These are phyloP conservation scores for Amniataba percoides DNA, from an alignment of 2,797 vertebrate genomes.

Conservation along the genomic window DNA sequence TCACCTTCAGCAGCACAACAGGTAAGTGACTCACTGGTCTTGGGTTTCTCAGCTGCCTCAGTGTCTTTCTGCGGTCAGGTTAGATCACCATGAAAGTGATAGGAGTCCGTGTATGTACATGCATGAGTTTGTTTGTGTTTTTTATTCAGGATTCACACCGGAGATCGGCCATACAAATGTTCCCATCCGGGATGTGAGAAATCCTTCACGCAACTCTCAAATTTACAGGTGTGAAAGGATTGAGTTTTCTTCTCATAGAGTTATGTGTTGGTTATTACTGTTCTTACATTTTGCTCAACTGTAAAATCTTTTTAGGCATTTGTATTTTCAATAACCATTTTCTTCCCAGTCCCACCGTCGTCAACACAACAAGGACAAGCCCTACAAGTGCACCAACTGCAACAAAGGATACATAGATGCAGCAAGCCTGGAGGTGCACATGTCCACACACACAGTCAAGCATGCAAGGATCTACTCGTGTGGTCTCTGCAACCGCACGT, in stretches of 20 bases:
- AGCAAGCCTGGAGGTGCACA: conserved; percentile 94
- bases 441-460: conserved; percentile 98
- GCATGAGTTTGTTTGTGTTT: conserved; percentile 36
- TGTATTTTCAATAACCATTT: neutral
- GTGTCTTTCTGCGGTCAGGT: conserved; percentile 18
- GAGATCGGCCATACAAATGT: conserved; percentile 98
- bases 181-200: conserved; percentile 97
- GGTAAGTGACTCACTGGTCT: conserved; percentile 84
- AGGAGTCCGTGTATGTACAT: conserved; percentile 24
- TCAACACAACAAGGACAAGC: conserved; percentile 99
- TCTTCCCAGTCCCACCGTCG: conserved; percentile 94
- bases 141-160: conserved; percentile 94
- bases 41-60: conserved; percentile 55
- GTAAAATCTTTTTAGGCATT: conserved; percentile 4
- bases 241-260: neutral
- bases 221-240: conserved; percentile 91
- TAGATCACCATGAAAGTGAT: conserved; percentile 40
- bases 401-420: conserved; percentile 96
- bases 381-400: conserved; percentile 98
- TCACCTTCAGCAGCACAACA: conserved; percentile 99
- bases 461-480: conserved; percentile 98
- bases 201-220: conserved; percentile 98
- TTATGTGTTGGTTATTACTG: neutral
- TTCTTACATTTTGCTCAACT: conserved; percentile 7
- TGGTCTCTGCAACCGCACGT: conserved; percentile 96